A percentile compares a stretch with the other conserved stretches of the same genome.
Conservation (phyloP, 2,113 vertebrate genomes). For the Pterophyllum scalare region DNA sequence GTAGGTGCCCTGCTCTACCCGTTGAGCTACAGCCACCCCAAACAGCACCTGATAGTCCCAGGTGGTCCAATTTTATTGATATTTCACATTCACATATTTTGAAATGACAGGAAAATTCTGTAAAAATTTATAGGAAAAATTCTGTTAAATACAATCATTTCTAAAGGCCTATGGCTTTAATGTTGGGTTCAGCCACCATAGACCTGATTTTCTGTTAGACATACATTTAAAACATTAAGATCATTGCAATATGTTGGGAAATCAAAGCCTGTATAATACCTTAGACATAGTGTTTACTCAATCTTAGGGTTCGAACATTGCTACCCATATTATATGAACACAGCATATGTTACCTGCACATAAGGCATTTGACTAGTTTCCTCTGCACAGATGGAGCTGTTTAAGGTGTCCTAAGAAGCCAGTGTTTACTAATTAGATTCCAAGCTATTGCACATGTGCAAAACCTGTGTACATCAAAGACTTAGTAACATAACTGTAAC, state of each 20-base stretch:
- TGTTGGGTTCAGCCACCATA: not conserved
- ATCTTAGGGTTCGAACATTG: not conserved
- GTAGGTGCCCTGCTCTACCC: no score
- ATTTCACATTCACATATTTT: no score
- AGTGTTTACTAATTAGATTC: constrained; percentile 19
- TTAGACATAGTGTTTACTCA: not conserved
- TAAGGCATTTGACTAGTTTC: not conserved
- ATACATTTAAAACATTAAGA: not conserved
- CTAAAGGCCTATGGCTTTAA: not conserved
- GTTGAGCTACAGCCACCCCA: no score
- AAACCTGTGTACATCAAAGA: constrained; percentile 2
- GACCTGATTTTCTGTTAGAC: not conserved
- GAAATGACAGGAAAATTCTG: no score
- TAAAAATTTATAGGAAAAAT: no score
- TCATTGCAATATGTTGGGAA: not conserved
- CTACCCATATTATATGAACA: not conserved
- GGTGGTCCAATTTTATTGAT: no score
- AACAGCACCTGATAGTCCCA: no score
- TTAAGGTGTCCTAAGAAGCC: not conserved
- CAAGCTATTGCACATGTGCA: not conserved
- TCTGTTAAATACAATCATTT: not conserved
- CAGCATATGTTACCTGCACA: not conserved
- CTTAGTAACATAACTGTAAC: not conserved
- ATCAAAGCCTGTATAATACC: not conserved
- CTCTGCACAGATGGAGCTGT: constrained; percentile 16